phyloP scores from a whole-genome alignment of 2,888 invertebrate genomes.

The Scaptomyza flava region DNA sequence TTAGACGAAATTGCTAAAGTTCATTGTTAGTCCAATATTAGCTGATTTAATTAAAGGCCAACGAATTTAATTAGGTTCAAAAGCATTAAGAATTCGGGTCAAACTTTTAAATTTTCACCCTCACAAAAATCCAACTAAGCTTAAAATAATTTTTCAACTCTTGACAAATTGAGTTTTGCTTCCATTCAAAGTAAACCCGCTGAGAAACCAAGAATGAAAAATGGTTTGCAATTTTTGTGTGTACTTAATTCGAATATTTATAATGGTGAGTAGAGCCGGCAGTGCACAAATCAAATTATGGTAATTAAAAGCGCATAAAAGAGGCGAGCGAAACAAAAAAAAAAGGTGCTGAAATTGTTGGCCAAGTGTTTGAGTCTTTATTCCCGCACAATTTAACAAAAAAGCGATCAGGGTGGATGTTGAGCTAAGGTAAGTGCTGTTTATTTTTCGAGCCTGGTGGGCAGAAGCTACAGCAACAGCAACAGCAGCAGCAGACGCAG shows the following conservation, averaged over 20 bases:
- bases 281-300: constrained; percentile 65
- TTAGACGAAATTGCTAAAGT: not conserved
- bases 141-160: constrained; percentile 27
- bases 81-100: constrained; percentile 14
- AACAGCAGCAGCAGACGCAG: not conserved
- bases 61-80: constrained; percentile 16
- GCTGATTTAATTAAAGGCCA: constrained; percentile 18
- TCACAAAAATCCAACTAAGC: constrained; percentile 10
- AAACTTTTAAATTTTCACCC: constrained; percentile 16
- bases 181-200: not conserved
- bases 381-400: constrained; percentile 67
- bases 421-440: constrained; percentile 43
- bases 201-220: constrained; percentile 13
- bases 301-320: constrained; percentile 67
- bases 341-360: constrained; percentile 44
- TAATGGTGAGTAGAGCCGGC: constrained; percentile 27
- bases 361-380: constrained; percentile 67
- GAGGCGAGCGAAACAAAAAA: constrained; percentile 4
- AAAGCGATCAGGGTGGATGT: not conserved
- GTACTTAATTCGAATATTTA: constrained; percentile 48
- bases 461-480: not conserved
- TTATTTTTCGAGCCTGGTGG: constrained; percentile 19
- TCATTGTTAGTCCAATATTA: not conserved
- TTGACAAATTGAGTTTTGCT: constrained; percentile 27
- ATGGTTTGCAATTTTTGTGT: constrained; percentile 50